phyloP scores from a whole-genome alignment of 2,888 invertebrate species.

The Tyria jacobaeae region DNA sequence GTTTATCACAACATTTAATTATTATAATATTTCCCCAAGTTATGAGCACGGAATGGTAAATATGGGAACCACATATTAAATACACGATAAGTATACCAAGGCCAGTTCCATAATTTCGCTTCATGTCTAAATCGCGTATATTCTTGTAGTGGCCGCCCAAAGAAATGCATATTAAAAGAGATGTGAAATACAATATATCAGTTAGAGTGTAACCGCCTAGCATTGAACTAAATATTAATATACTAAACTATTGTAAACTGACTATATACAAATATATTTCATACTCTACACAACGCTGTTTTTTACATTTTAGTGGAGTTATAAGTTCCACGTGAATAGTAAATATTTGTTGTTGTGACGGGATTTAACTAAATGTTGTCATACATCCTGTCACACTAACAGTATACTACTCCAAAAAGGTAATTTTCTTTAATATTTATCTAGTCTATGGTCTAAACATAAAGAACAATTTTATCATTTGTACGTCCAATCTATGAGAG shows the following conservation, averaged over 20 bases:
- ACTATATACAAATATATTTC: not conserved
- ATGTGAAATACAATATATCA: constrained; percentile 57
- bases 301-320: constrained; percentile 12
- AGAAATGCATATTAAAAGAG: constrained; percentile 80
- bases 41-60: constrained; percentile 86
- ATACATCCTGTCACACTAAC: not conserved
- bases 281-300: not conserved
- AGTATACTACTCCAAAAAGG: not conserved
- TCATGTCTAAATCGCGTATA: constrained; percentile 78
- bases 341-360: constrained; percentile 8
- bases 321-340: not conserved
- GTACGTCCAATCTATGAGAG: too few species aligned
- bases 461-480: too few species aligned
- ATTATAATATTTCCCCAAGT: constrained; percentile 88
- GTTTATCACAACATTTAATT: constrained; percentile 84
- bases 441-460: not conserved
- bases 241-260: not conserved
- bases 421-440: too few species aligned
- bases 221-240: constrained; percentile 6
- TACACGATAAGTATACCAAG: constrained; percentile 86
- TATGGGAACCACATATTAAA: constrained; percentile 87
- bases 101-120: constrained; percentile 87
- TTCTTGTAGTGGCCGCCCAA: constrained; percentile 87
- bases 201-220: not conserved
- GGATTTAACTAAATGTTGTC: not conserved